Base-by-base conservation (phyloP, 2,113 vertebrate genomes). In the Oncorhynchus nerka region DNA sequence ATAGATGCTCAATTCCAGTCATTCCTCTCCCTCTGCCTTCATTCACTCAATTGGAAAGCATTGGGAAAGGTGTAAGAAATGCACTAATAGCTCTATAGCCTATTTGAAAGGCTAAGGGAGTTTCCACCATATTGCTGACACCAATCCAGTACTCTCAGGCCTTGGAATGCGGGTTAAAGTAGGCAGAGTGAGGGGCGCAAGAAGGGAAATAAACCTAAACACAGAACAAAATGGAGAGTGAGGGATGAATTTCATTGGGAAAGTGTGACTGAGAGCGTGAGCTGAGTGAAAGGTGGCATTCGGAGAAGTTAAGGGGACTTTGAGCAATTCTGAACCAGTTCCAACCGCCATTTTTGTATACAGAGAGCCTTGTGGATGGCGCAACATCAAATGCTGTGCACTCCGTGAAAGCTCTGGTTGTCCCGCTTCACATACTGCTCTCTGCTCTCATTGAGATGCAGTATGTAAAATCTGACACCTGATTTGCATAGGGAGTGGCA, bases 61-160 rank as follows among this genome's bases (percentile, higher is more conserved):
- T 30, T 57, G 73, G 78, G 64, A 55, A 20, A 1, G 70, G 69
- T 68, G 68, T 75, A 48, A 80, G 74, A 84, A 68, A 77, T 73
- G 64, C 77, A 51, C 70, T 78, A 81, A 15, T 79, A 79, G 70
- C 79, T 78, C 70, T 76, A 87, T 76, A 77, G 80, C 78, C 73
- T 71, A 49, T 55, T 79, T 59, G 55, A 74, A 77, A 84, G 83
- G 75, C 77, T 65, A 55, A 76, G 67, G 65, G 26, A 68, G 19
- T 7, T 68, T 34, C 32, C 12, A 68, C 30, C 24, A 62, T 67
- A 32, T 48, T 55, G 65, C 74, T 49, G 9, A 76, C 80, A 70
- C 72, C 57, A 79, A 75, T 66, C 73, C 80, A 76, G 48, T 86
- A 72, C 75, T 73, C 81, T 79, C 65, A 57, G 77, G 77, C 55